Evolutionary conservation across 2,888 invertebrate species (phyloP), one percentile per base, ranked within the genome.

Genomic region (Andrena minutula): DNA sequence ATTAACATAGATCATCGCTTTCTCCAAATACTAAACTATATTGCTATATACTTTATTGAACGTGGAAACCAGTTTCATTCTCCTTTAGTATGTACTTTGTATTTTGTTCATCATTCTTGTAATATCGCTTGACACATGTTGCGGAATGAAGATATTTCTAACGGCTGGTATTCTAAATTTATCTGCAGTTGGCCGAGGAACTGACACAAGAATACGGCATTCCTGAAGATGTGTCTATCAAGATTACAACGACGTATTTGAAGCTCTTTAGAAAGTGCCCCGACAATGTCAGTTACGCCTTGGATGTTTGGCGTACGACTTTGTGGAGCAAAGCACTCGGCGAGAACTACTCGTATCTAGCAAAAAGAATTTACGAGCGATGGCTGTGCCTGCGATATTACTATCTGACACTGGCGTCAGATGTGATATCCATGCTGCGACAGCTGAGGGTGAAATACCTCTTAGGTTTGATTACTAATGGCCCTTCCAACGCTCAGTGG

Each of bases 401-500:
- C 88, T 96, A 96, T 94, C 94, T 98, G 93, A 95, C 96, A 84
- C 94, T 97, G 87, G 94, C 96, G 26, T 94, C 96, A 71, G 97
- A 97, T 87, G 96, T 97, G 81, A 95, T 96, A 89, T 95, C 95
- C 83, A 95, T 98, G 90, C 95, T 98, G 83, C 95, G 95, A 90
- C 95, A 96, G 76, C 95, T 98, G 89, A 96, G 96, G 90, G 95
- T 96, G 93, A 96, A 96, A 92, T 98, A 97, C 94, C 95, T 96
- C 88, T 95, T 98, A 89, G 97, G 96, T 87, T 95, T 98, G 90
- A 97, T 98, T 92, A 97, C 98, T 88, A 98, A 98, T 94, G 98
- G 98, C 65, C 97, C 98, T 12, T 97, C 98, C 79, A 96, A 96
- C 84, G 97, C 97, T 49, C 98, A 98, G 94, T 98, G 98, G 97